Percentiles rank a stretch among this genome's conserved stretches.
Evolutionary conservation across 2,797 vertebrate genomes (phyloP).

Genomic region (Tokudaia muenninki): DNA sequence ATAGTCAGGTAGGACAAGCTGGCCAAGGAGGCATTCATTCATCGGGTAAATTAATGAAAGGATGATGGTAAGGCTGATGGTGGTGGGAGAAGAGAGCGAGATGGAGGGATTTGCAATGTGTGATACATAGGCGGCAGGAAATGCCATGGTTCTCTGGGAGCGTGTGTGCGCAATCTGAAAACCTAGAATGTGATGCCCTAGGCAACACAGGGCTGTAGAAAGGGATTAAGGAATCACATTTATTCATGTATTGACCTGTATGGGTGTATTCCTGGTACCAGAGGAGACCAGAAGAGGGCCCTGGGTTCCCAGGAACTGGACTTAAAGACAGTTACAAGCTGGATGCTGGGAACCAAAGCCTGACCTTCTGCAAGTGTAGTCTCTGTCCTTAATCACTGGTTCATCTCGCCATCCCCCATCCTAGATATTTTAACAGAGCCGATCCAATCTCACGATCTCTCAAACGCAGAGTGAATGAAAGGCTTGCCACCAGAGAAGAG

Average conservation of each 20-base stretch:
- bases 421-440: background rate
- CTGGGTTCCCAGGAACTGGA: background rate
- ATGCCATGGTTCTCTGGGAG: background rate
- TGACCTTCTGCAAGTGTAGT: background rate
- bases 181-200: no score
- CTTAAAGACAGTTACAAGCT: background rate
- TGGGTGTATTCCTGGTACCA: background rate
- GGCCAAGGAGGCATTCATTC: no score
- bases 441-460: background rate
- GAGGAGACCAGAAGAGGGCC: background rate
- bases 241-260: background rate
- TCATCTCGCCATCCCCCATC: background rate
- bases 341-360: background rate
- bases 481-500: background rate
- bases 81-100: background rate
- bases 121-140: background rate
- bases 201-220: no score
- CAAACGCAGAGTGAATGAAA: background rate
- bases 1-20: background rate
- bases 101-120: background rate
- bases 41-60: no score
- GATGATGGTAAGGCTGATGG: no score
- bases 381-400: background rate
- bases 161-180: background rate
- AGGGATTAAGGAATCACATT: background rate